Base-by-base conservation (phyloP, 2,113 vertebrate species). In the Callionymus lyra region DNA sequence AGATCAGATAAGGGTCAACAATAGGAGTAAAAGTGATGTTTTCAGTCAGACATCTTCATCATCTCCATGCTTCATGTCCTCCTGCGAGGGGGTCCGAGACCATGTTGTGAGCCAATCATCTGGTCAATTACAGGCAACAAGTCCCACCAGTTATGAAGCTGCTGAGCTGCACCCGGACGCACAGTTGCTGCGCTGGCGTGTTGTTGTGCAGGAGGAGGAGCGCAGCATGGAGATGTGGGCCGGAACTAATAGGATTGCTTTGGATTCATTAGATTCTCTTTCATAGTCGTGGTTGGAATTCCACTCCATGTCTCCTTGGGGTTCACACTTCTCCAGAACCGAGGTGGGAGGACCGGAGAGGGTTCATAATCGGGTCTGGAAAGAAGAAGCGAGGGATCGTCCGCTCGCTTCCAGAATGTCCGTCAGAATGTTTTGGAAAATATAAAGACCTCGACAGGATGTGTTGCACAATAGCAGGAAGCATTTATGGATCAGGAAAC, bases 201-300 rank as follows among this genome's bases (percentile, higher is more conserved):
- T 79, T 80, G 78, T 77, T 77, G 58, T 60, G 65, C 53, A 33
- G n/a, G 48, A 47, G 60, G 76, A 63, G 54, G 56, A 63, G 65
- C 75, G 54, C 65, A 67, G 79, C 83, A 74, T 80, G 73, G 80
- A 74, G 72, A 85, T 81, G 75, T 80, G 82, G 82, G 82, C 82
- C 38, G 82, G 80, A 86, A 87, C 86, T 86, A 88, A 88, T 84
- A 83, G 84, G 86, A 88, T 88, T 87, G 83, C 82, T 84, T 85
- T 82, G 85, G 84, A 87, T 87, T 87, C 85, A 88, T 88, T 87
- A 83, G 79, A 82, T 80, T 81, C 77, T 76, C 80, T 86, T 86
- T 87, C 83, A 82, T 84, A 72, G 59, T 61, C 72, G 77, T 88
- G 84, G 84, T 87, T 87, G 84, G 80, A 85, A 85, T 87, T 87